Conservation (phyloP, 2,888 invertebrate species). For the Tuberolachnus salignus region DNA sequence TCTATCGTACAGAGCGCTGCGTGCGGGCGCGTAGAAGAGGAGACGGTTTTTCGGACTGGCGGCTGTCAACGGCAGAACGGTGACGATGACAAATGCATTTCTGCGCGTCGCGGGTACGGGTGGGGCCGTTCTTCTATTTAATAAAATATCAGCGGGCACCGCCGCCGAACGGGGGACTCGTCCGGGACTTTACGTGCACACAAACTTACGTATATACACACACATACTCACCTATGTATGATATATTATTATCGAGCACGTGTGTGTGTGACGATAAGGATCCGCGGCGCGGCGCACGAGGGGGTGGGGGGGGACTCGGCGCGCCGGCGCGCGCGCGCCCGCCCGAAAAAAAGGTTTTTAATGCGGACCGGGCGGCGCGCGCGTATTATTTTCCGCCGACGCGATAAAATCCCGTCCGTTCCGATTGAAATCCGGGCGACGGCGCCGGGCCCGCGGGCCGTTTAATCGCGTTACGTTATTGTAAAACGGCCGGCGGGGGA, state of each 20-base stretch:
- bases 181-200: not conserved
- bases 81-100: slow-evolving; percentile 56
- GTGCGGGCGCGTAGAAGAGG: slow-evolving; percentile 13
- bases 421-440: slow-evolving; percentile 38
- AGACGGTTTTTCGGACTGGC: slow-evolving; percentile 49
- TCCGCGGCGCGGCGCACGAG: too few relatives aligned
- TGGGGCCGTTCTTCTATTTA: slow-evolving; percentile 39
- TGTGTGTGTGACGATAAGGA: slow-evolving; percentile 35
- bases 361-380: slow-evolving; percentile 10
- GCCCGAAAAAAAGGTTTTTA: too few relatives aligned
- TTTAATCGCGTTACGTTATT: too few relatives aligned
- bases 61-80: slow-evolving; percentile 54
- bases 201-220: not conserved
- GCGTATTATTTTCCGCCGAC: slow-evolving; percentile 17
- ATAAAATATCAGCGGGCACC: slow-evolving; percentile 42
- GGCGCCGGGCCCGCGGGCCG: too few relatives aligned
- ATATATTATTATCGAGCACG: not conserved
- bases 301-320: too few relatives aligned
- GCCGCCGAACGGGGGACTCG: slow-evolving; percentile 12
- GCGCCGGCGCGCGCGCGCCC: too few relatives aligned
- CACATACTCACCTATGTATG: not conserved
- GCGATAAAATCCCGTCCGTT: not conserved
- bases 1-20: not conserved
- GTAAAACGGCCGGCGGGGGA: not conserved
- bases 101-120: not conserved